Percentiles rank a stretch among this genome's conserved stretches.
Conservation (phyloP, 1,140 invertebrate genomes). For the Microplitis demolitor region DNA sequence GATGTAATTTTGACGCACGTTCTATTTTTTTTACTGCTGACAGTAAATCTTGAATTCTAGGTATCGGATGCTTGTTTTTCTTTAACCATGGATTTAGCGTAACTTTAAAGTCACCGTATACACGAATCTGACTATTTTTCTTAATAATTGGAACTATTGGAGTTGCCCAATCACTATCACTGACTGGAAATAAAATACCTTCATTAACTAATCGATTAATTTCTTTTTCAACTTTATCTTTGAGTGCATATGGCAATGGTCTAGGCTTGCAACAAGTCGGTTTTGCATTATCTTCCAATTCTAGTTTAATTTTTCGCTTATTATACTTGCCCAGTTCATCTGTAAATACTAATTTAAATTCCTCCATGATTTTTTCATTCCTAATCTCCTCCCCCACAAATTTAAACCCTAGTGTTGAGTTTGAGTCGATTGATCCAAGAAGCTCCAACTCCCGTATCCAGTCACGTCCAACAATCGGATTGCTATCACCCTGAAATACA, state of each 20-base stretch:
- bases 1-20: conserved; percentile 45
- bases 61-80: conserved; percentile 44
- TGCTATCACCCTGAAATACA: too few species aligned
- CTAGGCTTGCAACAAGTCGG: conserved; percentile 40
- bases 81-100: conserved; percentile 50
- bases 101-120: conserved; percentile 53
- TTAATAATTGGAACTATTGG: conserved; percentile 49
- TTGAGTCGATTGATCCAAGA: neutral
- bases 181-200: conserved; percentile 41
- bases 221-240: conserved; percentile 38
- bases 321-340: conserved; percentile 16
- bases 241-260: conserved; percentile 39
- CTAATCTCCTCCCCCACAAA: neutral
- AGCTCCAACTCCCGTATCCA: conserved; percentile 1
- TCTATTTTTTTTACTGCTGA: conserved; percentile 37
- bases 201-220: conserved; percentile 30
- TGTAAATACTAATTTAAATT: conserved; percentile 20
- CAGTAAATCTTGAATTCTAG: conserved; percentile 48
- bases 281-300: conserved; percentile 26
- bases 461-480: too few species aligned
- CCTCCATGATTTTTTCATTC: neutral
- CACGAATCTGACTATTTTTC: conserved; percentile 26
- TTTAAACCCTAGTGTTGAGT: neutral
- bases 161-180: conserved; percentile 45
- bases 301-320: conserved; percentile 19